Base-by-base conservation (phyloP, 2,113 vertebrate genomes). In the Crypturellus undulatus region DNA sequence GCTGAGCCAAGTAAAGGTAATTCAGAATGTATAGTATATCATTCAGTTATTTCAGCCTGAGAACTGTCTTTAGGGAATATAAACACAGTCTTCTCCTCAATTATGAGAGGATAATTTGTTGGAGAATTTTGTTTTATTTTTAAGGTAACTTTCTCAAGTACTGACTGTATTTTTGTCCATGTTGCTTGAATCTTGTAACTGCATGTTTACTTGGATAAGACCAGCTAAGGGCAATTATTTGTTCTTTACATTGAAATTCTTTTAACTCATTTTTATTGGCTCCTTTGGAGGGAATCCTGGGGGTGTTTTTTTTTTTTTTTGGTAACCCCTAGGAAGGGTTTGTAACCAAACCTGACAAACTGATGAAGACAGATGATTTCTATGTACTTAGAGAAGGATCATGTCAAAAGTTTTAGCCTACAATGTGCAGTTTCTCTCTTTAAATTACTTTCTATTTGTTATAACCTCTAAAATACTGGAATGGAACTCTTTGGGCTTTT, bases 1-100 rank as follows among this genome's bases (percentile, higher is more conserved):
- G 49, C 13, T 47, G n/a, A 87, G 45, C 69, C 76, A 96, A 78
- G 91, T 90, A 92, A 94, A 90, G 40, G 79, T 69, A 92, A 94
- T 81, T 88, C 78, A 81, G 69, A 51, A 49, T 84, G 60, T 71
- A 67, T 86, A 71, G 34, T 28, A 84, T 92, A 78, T 92, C 76
- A 71, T 90, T 95, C 62, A 63, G 72, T 84, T 89, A 91, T 69
- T 90, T 69, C 49, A 93, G 59, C 64, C 69, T 9, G 2, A 45
- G 63, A 92, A 59, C 2, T 64, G 18, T 12, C 82, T 84, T 62
- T 85, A 14, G 32, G 91, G 79, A 94, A 87, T 87, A 73, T 6
- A 4, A 72, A 90, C 67, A 71, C 5, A 58, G 54, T 79, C 51
- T 68, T 40, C 76, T 86, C 59, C 42, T 88, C 62, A 78, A 36